Base-by-base conservation (phyloP, 2,888 invertebrate species). In the Azorinus chamasolen region DNA sequence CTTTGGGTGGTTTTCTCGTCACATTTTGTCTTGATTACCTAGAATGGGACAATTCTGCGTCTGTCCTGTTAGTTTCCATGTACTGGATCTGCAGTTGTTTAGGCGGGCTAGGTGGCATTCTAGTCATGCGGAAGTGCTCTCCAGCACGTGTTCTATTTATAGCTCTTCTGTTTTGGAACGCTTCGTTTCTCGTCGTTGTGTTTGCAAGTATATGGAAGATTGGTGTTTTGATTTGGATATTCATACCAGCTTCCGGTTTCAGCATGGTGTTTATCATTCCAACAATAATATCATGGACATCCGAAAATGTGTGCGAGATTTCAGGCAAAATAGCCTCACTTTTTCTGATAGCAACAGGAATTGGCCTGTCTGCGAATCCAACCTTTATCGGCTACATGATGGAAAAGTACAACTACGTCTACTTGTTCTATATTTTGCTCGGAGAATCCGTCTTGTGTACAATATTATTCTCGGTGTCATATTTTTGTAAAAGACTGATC, bases 11-110 rank as follows among this genome's bases (percentile, higher is more conserved):
- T 51, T 71, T 71, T 46, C 43, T 71, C 6, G 48, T 63, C 4
- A 71, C 62, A 0, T 71, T 71, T 43, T 51, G 71, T 51, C 41
- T 54, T 8, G 43, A 63, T 25, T 57, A 57, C 25, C 41, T 71
- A 14, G 43, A 63, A 2, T 71, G 71, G 71, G 43, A 39, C 16
- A 63, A 57, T 18, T 39, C 27, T 5, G 8, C 32, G 22, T n/a
- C 63, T 4, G 71, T 63, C 0, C 24, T 45, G 16, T 20, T 71
- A n/a, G 27, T 43, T 14, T 45, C 71, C 16, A 39, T 71, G 10
- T 71, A 71, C 63, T 71, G 71, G 71, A 25, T 32, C 12, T 37
- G 57, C 6, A 63, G 71, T 27, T 62, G 62, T 43, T 22, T 71
- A 1, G 63, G 63, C 5, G 71, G 71, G 20, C 3, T 71, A n/a